phyloP scores from a whole-genome alignment of 1,140 invertebrate genomes.

The Plectrocnemia conspersa region DNA sequence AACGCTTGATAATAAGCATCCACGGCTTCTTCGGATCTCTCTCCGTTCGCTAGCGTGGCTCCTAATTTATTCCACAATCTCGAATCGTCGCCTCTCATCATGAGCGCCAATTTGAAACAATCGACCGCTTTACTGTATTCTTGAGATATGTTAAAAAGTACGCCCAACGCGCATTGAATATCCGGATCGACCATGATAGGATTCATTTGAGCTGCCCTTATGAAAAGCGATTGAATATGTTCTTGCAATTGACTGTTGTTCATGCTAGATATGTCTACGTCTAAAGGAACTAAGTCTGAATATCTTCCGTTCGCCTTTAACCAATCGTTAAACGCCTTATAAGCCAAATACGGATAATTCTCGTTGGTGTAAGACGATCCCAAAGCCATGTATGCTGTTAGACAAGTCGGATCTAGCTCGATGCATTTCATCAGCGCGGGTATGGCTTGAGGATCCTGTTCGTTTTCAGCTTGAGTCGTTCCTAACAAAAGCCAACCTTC shows the following conservation, averaged over 20 bases:
- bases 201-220: conserved; percentile 79
- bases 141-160: conserved; percentile 89
- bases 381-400: conserved; percentile 80
- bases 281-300: conserved; percentile 59
- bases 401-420: conserved; percentile 74
- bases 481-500: conserved; percentile 81
- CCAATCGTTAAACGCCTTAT: conserved; percentile 73
- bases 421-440: conserved; percentile 83
- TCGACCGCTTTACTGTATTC: conserved; percentile 96
- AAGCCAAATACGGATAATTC: conserved; percentile 71
- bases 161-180: conserved; percentile 91
- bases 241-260: conserved; percentile 44
- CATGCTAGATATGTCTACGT: conserved; percentile 45
- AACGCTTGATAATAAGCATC: conserved; percentile 92
- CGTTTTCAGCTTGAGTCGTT: conserved; percentile 84
- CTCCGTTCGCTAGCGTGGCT: conserved; percentile 94
- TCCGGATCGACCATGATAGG: conserved; percentile 82
- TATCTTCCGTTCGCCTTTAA: conserved; percentile 82
- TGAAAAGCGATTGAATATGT: conserved; percentile 73
- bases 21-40: conserved; percentile 90
- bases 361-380: conserved; percentile 97
- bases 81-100: conserved; percentile 80
- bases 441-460: conserved; percentile 82
- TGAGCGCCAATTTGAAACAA: conserved; percentile 88
- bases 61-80: conserved; percentile 96